Conservation (phyloP, 2,888 invertebrate genomes). For the Spilarctia lutea region DNA sequence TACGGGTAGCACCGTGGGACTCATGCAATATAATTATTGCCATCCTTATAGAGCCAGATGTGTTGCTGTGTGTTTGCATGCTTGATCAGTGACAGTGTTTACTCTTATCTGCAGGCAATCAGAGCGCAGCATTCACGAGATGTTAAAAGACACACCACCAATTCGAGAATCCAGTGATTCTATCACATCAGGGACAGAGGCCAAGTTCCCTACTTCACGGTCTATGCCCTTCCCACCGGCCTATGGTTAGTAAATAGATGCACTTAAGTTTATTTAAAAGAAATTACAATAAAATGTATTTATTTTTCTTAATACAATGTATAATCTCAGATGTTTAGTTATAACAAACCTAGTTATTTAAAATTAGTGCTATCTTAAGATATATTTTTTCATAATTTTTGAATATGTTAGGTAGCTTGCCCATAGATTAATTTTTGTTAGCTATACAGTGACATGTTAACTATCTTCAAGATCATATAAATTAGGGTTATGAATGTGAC, state of each 20-base stretch:
- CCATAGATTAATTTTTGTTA: no score
- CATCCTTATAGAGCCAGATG: no score
- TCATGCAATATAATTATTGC: neutral
- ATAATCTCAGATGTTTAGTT: no score
- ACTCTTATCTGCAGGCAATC: slow-evolving; percentile 71
- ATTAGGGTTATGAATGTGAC: slow-evolving; percentile 2
- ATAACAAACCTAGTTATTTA: no score
- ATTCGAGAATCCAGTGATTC: slow-evolving; percentile 92
- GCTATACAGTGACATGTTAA: neutral
- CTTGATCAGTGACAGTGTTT: neutral
- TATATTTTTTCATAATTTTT: no score
- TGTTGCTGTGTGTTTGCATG: neutral
- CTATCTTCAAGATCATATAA: slow-evolving; percentile 6
- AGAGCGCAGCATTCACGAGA: slow-evolving; percentile 93
- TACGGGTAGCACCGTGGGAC: no score
- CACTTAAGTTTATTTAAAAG: neutral
- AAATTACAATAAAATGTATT: neutral
- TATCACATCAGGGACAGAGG: slow-evolving; percentile 91
- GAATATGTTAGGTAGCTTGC: no score
- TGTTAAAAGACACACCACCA: slow-evolving; percentile 93
- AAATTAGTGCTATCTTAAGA: no score
- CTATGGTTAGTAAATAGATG: slow-evolving; percentile 76
- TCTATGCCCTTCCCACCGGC: slow-evolving; percentile 91
- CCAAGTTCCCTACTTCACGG: slow-evolving; percentile 88
- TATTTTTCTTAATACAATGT: neutral